Percentiles rank a stretch among this genome's conserved stretches.
Evolutionary conservation across 2,797 vertebrate species (phyloP).

Genomic region (Enteromius afrohamiltoni): DNA sequence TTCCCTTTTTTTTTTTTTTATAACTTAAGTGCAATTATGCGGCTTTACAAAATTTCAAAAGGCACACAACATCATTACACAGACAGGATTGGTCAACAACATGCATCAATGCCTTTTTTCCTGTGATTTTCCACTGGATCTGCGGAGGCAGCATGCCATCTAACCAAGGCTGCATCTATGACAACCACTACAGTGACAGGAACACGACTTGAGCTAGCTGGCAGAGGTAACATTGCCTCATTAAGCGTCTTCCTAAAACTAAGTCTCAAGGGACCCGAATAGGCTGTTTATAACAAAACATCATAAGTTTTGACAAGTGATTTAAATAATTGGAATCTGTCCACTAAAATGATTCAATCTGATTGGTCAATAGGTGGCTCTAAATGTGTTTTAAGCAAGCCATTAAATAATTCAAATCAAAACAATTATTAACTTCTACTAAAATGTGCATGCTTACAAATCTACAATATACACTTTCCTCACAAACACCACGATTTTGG

Average conservation of each 20-base stretch:
- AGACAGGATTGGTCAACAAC: not conserved
- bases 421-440: not conserved
- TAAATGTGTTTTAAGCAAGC: not conserved
- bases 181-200: constrained; percentile 22
- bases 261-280: not conserved
- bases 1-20: not conserved
- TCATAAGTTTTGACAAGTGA: not conserved
- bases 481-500: not conserved
- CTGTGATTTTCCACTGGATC: constrained; percentile 1
- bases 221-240: not conserved
- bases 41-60: not conserved
- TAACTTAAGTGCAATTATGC: no score
- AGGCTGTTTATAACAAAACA: constrained; percentile 8
- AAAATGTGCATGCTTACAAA: not conserved
- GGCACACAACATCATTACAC: not conserved
- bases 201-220: constrained; percentile 8
- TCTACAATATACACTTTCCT: not conserved
- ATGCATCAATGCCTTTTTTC: not conserved
- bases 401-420: not conserved
- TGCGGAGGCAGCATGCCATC: not conserved
- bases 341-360: not conserved
- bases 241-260: constrained; percentile 1
- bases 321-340: not conserved
- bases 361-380: not conserved
- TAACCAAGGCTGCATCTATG: constrained; percentile 27